phyloP scores from a whole-genome alignment of 2,797 vertebrate species.

The Myotis myotis region DNA sequence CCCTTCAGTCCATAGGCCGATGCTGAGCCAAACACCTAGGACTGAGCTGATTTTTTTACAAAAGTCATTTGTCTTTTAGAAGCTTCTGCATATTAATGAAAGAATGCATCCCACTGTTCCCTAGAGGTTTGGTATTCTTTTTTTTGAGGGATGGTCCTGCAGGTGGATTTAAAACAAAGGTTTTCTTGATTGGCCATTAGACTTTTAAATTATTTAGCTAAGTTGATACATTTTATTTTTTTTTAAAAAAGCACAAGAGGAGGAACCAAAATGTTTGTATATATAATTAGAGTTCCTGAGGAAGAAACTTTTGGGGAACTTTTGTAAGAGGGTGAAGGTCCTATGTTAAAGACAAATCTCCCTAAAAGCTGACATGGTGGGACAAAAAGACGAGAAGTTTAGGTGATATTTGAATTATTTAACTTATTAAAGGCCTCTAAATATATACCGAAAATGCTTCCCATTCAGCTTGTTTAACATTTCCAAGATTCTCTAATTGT shows the following conservation, averaged over 20 bases:
- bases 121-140: not conserved
- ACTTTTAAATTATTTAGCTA: not conserved
- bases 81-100: not conserved
- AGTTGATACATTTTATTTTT: not conserved
- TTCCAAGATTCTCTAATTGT: not conserved
- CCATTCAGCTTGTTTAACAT: not conserved
- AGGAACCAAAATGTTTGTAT: not conserved
- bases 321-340: not conserved
- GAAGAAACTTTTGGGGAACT: not conserved
- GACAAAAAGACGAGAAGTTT: not conserved
- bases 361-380: not conserved
- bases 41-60: no score
- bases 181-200: not conserved
- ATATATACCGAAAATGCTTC: not conserved
- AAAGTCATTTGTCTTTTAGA: not conserved
- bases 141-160: not conserved
- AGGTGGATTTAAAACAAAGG: not conserved
- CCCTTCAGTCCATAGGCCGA: no score
- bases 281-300: not conserved
- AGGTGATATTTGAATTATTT: not conserved
- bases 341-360: not conserved
- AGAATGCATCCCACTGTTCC: not conserved
- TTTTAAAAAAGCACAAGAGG: not conserved
- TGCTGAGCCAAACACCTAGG: no score
- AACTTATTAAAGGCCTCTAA: not conserved